These are phyloP conservation scores for Drosophila jambulina DNA, from an alignment of 1,140 invertebrate species.

Conservation along the genomic window DNA sequence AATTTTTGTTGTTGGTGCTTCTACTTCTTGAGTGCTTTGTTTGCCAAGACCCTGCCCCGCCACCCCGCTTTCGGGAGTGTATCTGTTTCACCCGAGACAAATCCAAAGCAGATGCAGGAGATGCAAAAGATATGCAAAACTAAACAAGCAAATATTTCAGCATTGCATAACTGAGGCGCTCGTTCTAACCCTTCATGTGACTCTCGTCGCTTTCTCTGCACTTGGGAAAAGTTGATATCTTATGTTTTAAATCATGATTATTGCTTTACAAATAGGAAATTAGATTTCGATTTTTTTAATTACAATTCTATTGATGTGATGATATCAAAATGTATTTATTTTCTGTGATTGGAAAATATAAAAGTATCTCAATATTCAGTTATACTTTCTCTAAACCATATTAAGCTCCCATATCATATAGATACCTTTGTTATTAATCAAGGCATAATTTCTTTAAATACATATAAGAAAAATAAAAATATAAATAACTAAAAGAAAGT, in stretches of 20 bases:
- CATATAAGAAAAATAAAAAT: too few species aligned
- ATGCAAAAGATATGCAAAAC: slow-evolving; percentile 79
- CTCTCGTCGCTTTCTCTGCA: background rate
- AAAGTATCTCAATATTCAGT: too few species aligned
- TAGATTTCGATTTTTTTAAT: background rate
- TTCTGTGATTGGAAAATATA: too few species aligned
- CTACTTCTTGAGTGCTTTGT: slow-evolving; percentile 51
- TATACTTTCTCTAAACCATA: too few species aligned
- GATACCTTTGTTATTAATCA: too few species aligned
- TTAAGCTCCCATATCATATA: background rate
- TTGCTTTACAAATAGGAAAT: background rate
- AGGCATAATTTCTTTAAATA: too few species aligned
- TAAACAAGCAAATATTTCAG: slow-evolving; percentile 81
- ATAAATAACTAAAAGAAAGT: background rate
- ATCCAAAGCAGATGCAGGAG: slow-evolving; percentile 66
- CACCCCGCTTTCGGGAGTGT: slow-evolving; percentile 5
- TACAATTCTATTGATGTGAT: background rate
- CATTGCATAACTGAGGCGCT: slow-evolving; percentile 75
- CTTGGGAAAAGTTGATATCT: background rate
- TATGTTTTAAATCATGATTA: too few species aligned
- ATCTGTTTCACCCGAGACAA: slow-evolving; percentile 29
- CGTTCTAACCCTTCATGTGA: slow-evolving; percentile 19
- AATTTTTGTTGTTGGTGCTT: slow-evolving; percentile 34
- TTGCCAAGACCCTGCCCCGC: slow-evolving; percentile 15
- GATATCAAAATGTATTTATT: too few species aligned